Evolutionary conservation across 2,797 vertebrate species (phyloP), one percentile per base, ranked within the genome.

Genomic region (Micropoecilia bifurca): DNA sequence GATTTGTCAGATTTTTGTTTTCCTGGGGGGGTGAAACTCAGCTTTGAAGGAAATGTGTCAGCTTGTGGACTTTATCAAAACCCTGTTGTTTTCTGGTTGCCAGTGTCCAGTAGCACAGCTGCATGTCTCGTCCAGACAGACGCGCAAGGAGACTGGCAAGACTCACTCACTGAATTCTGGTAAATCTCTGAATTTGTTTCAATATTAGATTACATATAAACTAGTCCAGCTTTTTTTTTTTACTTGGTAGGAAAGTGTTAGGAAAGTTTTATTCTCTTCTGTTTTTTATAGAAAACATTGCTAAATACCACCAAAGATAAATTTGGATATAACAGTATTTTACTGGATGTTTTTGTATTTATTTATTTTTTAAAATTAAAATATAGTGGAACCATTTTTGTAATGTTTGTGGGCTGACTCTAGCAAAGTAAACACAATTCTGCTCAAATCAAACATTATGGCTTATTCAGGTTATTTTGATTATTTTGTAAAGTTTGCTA

Each of bases 81-180:
- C 72, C 66, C 74, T 33, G 14, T 74, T 85, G 75, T 82, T 80
- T 47, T 83, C 73, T 55, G 10, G 47, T 57, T 0, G 73, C 82
- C 84, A 77, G 87, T 59, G 82, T 82, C 79, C 72, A 57, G 0
- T 77, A 72, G 59, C 75, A 46, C 63, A 85, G 76, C 53, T 30
- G 71, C 68, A 77, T 7, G 68, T 16, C 12, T 14, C 71, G 22
- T 68, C 43, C 28, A 80, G 50, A 84, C 71, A 1, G 48, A 22
- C 48, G 2, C 74, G 6, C 14, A 72, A 30, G 0, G 74, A 83
- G 79, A 80, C 78, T 73, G 81, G 81, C 18, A 83, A 77, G 74
- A 87, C 61, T 80, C 78, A 53, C 77, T 69, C 18, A 74, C 57
- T 83, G 88, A 83, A 83, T 79, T 85, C 87, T 89, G 84, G 87